Evolutionary conservation across 1,140 invertebrate genomes (phyloP).

Genomic region (Zaprionus nigranus): DNA sequence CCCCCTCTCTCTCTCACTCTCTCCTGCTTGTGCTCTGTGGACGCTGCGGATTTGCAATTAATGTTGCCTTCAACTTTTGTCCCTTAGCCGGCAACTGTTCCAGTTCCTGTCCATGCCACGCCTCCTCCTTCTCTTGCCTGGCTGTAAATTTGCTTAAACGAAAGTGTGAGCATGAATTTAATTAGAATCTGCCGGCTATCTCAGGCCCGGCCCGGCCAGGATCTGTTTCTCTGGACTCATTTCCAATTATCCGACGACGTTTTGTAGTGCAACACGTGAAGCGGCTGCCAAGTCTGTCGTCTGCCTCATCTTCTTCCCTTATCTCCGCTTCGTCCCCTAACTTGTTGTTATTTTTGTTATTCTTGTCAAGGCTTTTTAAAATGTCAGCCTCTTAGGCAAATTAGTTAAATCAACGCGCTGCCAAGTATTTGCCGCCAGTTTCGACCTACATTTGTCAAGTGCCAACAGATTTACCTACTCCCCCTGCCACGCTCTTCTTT

Average conservation of each 20-base stretch:
- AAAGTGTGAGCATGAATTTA: conserved; percentile 81
- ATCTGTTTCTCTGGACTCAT: conserved; percentile 52
- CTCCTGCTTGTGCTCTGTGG: conserved; percentile 16
- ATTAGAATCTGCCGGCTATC: conserved; percentile 71
- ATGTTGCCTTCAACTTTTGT: conserved; percentile 80
- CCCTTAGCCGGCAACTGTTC: conserved; percentile 39
- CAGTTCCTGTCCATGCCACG: conserved; percentile 20
- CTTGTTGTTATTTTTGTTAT: conserved; percentile 5
- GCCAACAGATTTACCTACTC: neutral
- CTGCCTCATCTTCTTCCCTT: neutral
- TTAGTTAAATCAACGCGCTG: conserved; percentile 59
- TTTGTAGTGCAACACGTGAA: conserved; percentile 57
- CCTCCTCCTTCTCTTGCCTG: conserved; percentile 17
- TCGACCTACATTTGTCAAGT: neutral
- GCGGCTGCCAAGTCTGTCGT: conserved; percentile 1
- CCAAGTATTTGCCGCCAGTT: conserved; percentile 34
- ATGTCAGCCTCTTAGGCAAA: conserved; percentile 55
- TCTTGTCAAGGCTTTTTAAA: conserved; percentile 39
- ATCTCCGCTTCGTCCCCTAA: conserved; percentile 13
- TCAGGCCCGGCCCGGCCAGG: conserved; percentile 21
- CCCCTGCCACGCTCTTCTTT: neutral
- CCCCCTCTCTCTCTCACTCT: too few relatives aligned
- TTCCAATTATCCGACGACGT: conserved; percentile 55
- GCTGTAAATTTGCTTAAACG: conserved; percentile 79
- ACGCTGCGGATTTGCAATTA: conserved; percentile 79